phyloP scores from a whole-genome alignment of 2,113 vertebrate genomes.

The Oostethus manadensis region DNA sequence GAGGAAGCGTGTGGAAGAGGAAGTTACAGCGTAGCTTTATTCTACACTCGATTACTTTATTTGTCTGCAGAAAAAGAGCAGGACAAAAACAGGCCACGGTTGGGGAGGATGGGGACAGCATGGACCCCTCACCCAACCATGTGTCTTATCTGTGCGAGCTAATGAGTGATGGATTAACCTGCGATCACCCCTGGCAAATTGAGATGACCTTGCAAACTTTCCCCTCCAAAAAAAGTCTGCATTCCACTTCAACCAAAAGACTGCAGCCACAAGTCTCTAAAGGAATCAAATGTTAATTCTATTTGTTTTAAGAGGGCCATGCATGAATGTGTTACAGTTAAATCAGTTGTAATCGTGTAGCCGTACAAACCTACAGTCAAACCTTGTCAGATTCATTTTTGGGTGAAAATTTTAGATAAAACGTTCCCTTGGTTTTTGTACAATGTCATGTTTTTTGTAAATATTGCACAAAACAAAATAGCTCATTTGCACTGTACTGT shows the following conservation, averaged over 20 bases:
- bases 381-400: no score
- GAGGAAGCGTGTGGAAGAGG: constrained; percentile 6
- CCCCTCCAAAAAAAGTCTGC: constrained; percentile 35
- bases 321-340: no score
- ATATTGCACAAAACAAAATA: no score
- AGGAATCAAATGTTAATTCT: neutral
- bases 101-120: constrained; percentile 27
- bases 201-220: constrained; percentile 62
- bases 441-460: no score
- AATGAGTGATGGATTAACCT: constrained; percentile 70
- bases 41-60: neutral
- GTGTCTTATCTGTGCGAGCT: constrained; percentile 57
- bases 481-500: no score
- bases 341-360: no score
- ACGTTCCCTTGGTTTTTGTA: no score
- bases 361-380: no score
- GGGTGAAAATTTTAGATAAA: no score
- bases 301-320: no score
- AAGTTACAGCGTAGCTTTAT: constrained; percentile 8
- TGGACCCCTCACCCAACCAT: constrained; percentile 35
- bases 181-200: constrained; percentile 60
- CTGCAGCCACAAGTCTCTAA: neutral
- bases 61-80: neutral
- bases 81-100: neutral
- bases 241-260: constrained; percentile 46